Base-by-base conservation (phyloP, 2,113 vertebrate genomes). In the Emberiza fucata region DNA sequence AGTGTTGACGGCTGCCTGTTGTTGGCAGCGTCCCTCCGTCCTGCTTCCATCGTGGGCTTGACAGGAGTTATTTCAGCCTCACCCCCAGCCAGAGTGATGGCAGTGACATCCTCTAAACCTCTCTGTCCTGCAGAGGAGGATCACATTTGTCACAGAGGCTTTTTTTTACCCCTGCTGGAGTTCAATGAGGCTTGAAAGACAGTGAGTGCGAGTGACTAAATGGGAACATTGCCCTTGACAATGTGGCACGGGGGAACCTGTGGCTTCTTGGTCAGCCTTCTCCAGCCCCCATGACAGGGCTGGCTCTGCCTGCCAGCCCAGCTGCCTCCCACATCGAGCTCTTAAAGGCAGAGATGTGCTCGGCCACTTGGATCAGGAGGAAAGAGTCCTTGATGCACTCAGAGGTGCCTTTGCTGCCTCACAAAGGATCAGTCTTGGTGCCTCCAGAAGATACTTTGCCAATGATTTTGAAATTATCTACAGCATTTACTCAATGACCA, bases 101-200 rank as follows among this genome's bases (percentile, higher is more conserved):
- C 73, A 57, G 16, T 84, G 86, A 56, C 54, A 90, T 92, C 81
- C 80, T 92, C 50, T 81, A n/a, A 87, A 72, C 2, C 0, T 50
- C 70, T 65, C 63, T 10, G 6, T 81, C 77, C 88, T 33, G 78
- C 82, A 92, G 59, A 86, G 61, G 80, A 90, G 65, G 61, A 56
- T 60, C 86, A 33, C 17, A 0, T 18, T 70, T 0, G 0, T 54
- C 0, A 0, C 78, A 51, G 88, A 71, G 89, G 17, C 33, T 48
- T 24, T 20, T 24, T 20, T 86, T 63, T 61, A 53, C 31, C 35
- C 45, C 57, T 21, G 21, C 4, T 91, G 57, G 57, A 81, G 63
- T 40, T 92, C 91, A 96, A 40, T 76, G 76, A 93, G 71, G 44
- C 90, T 96, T 97, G 83, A 85, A 90, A 92, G 92, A 90, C 66